phyloP scores from a whole-genome alignment of 2,113 vertebrate genomes.

The Chionodraco myersi region DNA sequence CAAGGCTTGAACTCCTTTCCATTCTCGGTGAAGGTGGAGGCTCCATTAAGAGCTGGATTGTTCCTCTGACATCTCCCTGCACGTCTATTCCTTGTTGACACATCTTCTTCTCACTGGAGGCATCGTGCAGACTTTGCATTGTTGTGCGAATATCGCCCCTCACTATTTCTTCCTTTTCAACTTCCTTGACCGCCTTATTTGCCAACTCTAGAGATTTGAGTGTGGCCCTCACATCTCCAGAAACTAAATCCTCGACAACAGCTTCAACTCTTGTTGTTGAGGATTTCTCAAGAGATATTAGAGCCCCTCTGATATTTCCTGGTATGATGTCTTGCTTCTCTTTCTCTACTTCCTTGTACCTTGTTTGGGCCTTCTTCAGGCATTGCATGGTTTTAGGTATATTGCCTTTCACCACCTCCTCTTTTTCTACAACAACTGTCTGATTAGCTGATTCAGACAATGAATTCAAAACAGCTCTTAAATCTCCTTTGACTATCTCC shows the following conservation, averaged over 20 bases:
- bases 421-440: slow-evolving; percentile 84
- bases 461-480: slow-evolving; percentile 86
- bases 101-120: slow-evolving; percentile 78
- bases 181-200: slow-evolving; percentile 79
- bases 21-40: slow-evolving; percentile 75
- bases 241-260: slow-evolving; percentile 85
- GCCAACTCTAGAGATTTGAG: slow-evolving; percentile 87
- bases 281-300: slow-evolving; percentile 89
- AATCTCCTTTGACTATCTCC: slow-evolving; percentile 88
- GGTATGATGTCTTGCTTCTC: slow-evolving; percentile 85
- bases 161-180: slow-evolving; percentile 83
- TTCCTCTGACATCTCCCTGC: slow-evolving; percentile 81
- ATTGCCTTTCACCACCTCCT: slow-evolving; percentile 88
- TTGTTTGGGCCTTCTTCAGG: slow-evolving; percentile 83
- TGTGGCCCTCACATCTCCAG: slow-evolving; percentile 87
- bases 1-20: slow-evolving; percentile 72
- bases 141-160: slow-evolving; percentile 79
- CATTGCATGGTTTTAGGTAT: slow-evolving; percentile 84
- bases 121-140: slow-evolving; percentile 76
- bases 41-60: slow-evolving; percentile 84
- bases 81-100: slow-evolving; percentile 75
- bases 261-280: slow-evolving; percentile 82
- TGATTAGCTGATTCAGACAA: slow-evolving; percentile 87
- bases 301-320: slow-evolving; percentile 86
- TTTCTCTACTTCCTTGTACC: slow-evolving; percentile 83